Base-by-base conservation (phyloP, 2,888 invertebrate species). In the Aphidius colemani region DNA sequence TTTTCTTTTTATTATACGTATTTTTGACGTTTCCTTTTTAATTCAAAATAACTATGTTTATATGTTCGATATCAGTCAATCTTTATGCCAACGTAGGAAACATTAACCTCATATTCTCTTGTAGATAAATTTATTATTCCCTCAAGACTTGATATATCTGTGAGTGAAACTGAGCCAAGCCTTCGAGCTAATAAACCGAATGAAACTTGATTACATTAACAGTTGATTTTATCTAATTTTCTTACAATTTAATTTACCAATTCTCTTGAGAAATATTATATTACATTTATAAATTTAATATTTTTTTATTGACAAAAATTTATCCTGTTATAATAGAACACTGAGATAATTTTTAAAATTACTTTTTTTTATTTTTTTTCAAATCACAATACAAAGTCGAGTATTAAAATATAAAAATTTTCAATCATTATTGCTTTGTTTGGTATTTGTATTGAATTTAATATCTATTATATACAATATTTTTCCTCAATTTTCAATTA, bases 111-210 rank as follows among this genome's bases (percentile, higher is more conserved):
- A 46, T 62, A 39, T 63, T 49, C 63, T 55, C 58, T 44, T n/a
- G n/a, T n/a, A n/a, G 64, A 62, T 56, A 65, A 64, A 59, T 72
- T 65, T 63, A 65, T 30, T 43, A 18, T 59, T 55, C 41, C 46
- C 48, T 45, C 44, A 44, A 53, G n/a, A 74, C 74, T 71, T 72
- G 71, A 64, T 73, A 72, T 73, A 73, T 71, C 71, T 74, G 65
- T 71, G 69, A 71, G 70, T 69, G 62, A 40, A 30, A 30, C 30
- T 51, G 43, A 59, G 56, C 45, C 46, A 55, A 62, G 68, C 68
- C 69, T 70, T 69, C 70, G 72, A 72, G 74, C 77, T 79, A 78
- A 79, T 79, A 77, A 79, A 76, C 76, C 78, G 74, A 77, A 75
- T 74, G 72, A 71, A 75, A 74, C 70, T 72, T 74, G 77, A 79